phyloP scores from a whole-genome alignment of 2,113 vertebrate genomes.

The Terrapene triunguis region DNA sequence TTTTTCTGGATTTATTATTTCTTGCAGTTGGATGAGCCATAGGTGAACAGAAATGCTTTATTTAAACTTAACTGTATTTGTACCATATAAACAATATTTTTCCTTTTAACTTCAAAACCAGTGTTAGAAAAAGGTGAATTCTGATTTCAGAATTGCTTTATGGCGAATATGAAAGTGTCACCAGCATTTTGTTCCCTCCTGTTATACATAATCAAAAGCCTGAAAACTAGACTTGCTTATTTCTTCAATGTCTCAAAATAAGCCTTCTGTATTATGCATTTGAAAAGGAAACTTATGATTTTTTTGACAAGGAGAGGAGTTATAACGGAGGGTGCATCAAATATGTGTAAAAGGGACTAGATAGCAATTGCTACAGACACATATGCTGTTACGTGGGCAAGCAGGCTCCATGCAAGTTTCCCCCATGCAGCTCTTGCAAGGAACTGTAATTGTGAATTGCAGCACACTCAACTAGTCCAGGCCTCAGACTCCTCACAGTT shows the following conservation, averaged over 20 bases:
- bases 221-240: background rate
- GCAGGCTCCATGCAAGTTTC: background rate
- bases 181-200: background rate
- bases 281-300: background rate
- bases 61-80: background rate
- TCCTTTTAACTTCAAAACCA: background rate
- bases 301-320: background rate
- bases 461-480: background rate
- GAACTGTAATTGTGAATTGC: constrained; percentile 1
- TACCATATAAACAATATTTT: background rate
- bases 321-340: background rate
- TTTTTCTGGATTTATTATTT: background rate
- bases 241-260: background rate
- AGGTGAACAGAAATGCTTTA: background rate
- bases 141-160: background rate
- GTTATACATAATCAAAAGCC: background rate
- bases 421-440: background rate
- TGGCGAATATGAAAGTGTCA: background rate
- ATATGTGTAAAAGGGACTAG: accelerated
- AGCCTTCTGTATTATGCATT: background rate
- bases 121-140: background rate
- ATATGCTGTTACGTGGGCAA: background rate
- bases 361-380: background rate
- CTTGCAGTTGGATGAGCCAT: background rate
- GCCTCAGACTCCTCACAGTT: constrained; percentile 28